Evolutionary conservation across 1,140 invertebrate genomes (phyloP).

Genomic region (Spodoptera litura): DNA sequence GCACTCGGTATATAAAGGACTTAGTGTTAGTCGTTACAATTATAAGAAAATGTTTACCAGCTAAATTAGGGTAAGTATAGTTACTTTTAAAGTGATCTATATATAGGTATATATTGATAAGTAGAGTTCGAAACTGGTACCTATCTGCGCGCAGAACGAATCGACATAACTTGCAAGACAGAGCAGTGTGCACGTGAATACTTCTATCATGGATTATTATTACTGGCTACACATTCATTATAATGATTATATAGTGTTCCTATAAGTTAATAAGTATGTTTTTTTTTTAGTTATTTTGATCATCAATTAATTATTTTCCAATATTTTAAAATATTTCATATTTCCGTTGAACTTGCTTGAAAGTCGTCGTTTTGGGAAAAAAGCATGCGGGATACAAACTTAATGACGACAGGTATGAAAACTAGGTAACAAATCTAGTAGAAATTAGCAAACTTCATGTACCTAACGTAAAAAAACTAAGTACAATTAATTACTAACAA

Average conservation of each 20-base stretch:
- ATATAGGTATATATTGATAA: background rate
- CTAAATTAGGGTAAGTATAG: slow-evolving; percentile 32
- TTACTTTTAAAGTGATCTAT: slow-evolving; percentile 36
- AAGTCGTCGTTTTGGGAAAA: slow-evolving; percentile 2
- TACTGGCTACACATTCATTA: slow-evolving; percentile 20
- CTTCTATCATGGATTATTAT: slow-evolving; percentile 13
- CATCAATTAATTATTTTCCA: background rate
- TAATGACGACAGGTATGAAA: slow-evolving; percentile 7
- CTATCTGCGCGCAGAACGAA: background rate
- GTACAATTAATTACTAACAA: slow-evolving; percentile 20
- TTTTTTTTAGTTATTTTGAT: slow-evolving; percentile 21
- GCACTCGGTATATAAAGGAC: slow-evolving; percentile 5
- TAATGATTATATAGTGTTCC: slow-evolving; percentile 29
- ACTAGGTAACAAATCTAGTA: slow-evolving; percentile 14
- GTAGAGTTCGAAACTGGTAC: background rate
- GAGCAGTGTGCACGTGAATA: background rate
- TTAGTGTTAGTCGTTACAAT: slow-evolving; percentile 11
- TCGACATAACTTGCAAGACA: background rate
- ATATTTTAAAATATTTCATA: slow-evolving; percentile 8
- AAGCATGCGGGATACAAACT: slow-evolving; percentile 10
- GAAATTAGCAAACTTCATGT: slow-evolving; percentile 1
- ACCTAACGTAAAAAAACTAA: slow-evolving; percentile 17
- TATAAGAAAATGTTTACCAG: slow-evolving; percentile 16
- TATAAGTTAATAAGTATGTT: slow-evolving; percentile 18
- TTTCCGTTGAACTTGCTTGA: slow-evolving; percentile 15